Evolutionary conservation across 2,888 invertebrate genomes (phyloP).

Genomic region (Aradus depressus): DNA sequence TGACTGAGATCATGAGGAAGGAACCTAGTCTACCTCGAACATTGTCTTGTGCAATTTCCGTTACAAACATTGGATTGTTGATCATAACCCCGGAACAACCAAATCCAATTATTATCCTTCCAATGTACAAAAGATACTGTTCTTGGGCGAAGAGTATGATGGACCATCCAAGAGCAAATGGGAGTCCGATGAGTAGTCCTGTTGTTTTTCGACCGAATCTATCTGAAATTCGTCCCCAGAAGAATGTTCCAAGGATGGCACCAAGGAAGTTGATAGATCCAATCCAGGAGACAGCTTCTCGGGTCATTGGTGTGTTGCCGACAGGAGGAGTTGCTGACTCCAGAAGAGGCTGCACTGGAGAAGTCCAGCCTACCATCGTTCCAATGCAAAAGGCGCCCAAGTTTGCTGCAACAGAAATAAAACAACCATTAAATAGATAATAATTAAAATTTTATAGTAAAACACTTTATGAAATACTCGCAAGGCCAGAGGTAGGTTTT

Average conservation of each 20-base stretch:
- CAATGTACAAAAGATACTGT: conserved; percentile 40
- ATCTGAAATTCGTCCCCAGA: conserved; percentile 41
- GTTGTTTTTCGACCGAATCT: conserved; percentile 44
- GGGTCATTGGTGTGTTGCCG: conserved; percentile 40
- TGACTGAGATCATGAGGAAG: conserved; percentile 44
- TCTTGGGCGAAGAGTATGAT: conserved; percentile 42
- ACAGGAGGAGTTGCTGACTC: conserved; percentile 39
- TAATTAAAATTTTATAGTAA: not conserved
- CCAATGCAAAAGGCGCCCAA: conserved; percentile 46
- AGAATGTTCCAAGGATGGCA: conserved; percentile 42
- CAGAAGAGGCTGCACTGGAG: conserved; percentile 43
- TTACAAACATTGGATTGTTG: conserved; percentile 48
- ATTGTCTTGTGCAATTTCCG: conserved; percentile 48
- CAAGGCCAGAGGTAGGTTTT: not conserved
- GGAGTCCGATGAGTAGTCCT: conserved; percentile 39
- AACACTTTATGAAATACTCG: not conserved
- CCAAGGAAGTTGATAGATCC: conserved; percentile 46
- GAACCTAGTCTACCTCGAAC: conserved; percentile 47
- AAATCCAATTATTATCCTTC: conserved; percentile 48
- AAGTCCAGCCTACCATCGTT: conserved; percentile 48
- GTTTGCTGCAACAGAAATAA: conserved; percentile 40
- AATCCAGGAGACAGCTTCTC: conserved; percentile 43
- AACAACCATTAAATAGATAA: not conserved
- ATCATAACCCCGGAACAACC: conserved; percentile 45
- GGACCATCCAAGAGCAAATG: conserved; percentile 48